Evolutionary conservation across 2,113 vertebrate genomes (phyloP).

Genomic region (Edolisoma coerulescens): DNA sequence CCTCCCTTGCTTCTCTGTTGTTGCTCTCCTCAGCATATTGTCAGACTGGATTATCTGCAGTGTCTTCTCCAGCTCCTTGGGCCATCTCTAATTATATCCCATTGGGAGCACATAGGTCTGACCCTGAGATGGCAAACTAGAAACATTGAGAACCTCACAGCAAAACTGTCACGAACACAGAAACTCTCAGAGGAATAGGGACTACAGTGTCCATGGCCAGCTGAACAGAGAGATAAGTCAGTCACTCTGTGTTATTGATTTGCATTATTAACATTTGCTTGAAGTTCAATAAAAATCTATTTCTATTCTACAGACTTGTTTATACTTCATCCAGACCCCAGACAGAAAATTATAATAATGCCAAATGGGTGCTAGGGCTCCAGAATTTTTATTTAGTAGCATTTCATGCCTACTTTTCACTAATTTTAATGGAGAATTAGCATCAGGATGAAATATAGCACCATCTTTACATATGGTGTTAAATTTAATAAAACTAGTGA

Average conservation of each 20-base stretch:
- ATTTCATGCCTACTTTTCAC: not conserved
- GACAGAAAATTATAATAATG: not conserved
- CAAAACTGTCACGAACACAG: not conserved
- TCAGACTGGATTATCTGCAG: constrained; percentile 37
- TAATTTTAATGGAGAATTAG: not conserved
- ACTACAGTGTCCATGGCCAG: not conserved
- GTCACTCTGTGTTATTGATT: not conserved
- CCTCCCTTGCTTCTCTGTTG: not conserved
- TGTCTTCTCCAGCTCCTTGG: constrained; percentile 43
- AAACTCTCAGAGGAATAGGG: not conserved
- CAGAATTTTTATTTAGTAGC: not conserved
- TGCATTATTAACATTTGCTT: not conserved
- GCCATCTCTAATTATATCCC: constrained; percentile 44
- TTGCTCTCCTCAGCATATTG: constrained; percentile 47
- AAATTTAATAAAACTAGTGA: constrained; percentile 12
- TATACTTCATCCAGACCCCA: not conserved
- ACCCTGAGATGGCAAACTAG: not conserved
- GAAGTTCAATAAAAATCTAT: constrained; percentile 5
- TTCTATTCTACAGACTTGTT: not conserved
- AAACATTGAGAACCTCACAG: not conserved
- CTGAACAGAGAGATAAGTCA: not conserved
- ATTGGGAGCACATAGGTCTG: not conserved
- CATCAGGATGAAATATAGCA: not conserved
- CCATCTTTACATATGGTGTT: constrained; percentile 7
- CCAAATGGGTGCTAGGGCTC: not conserved